Evolutionary conservation across 2,888 invertebrate species (phyloP).

Genomic region (Deilephila porcellus): DNA sequence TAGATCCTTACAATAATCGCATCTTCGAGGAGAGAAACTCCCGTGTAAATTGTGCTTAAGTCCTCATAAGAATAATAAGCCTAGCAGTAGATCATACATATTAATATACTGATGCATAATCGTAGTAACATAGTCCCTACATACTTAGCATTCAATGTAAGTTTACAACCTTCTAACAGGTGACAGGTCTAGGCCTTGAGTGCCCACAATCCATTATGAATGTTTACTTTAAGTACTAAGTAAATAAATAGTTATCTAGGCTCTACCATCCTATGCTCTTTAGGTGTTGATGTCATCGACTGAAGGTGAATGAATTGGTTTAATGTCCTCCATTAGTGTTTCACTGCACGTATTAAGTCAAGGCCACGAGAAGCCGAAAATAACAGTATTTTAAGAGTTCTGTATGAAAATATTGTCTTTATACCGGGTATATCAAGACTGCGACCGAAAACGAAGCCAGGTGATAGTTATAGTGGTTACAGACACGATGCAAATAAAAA

Average conservation of each 20-base stretch:
- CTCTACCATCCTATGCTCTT: neutral
- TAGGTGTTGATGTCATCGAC: neutral
- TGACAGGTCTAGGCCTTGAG: neutral
- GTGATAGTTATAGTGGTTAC: no score
- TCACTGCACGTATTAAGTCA: neutral
- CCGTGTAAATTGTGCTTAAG: no score
- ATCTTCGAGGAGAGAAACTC: no score
- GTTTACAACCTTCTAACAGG: neutral
- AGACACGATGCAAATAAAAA: no score
- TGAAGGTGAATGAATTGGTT: neutral
- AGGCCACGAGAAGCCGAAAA: neutral
- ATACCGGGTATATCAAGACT: no score
- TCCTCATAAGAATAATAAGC: no score
- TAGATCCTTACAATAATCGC: no score
- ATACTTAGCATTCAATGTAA: conserved; percentile 1
- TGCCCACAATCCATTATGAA: neutral
- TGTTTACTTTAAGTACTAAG: neutral
- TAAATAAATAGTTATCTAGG: neutral
- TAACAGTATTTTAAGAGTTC: neutral
- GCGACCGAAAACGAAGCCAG: no score
- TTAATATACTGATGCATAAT: no score
- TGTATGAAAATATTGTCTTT: neutral
- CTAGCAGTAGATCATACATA: no score
- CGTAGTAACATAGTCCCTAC: neutral
- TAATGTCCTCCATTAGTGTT: neutral